These are phyloP conservation scores for Amblyopsis hoosieri DNA, from an alignment of 2,797 vertebrate species.

Conservation along the genomic window DNA sequence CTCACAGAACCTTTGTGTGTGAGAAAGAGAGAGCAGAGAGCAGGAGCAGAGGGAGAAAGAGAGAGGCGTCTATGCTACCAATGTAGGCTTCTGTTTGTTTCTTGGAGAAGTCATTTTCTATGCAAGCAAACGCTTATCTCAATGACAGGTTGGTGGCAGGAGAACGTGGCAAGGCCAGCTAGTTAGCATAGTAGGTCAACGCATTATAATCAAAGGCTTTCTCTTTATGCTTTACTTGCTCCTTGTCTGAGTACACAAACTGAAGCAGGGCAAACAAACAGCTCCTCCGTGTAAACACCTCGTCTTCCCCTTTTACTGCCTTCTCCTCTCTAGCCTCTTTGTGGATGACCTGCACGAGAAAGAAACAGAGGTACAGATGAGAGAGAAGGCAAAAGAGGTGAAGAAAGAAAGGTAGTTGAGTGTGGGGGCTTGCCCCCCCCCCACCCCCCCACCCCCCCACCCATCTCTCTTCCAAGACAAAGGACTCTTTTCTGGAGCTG, in stretches of 20 bases:
- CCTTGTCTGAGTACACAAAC: neutral
- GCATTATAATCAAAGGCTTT: too few relatives aligned
- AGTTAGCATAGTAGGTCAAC: neutral
- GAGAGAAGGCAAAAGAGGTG: constrained; percentile 22
- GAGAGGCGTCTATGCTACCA: constrained; percentile 1
- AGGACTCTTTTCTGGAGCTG: constrained; percentile 33
- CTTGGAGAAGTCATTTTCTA: constrained; percentile 33
- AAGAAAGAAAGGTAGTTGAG: constrained; percentile 28
- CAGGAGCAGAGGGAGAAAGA: neutral
- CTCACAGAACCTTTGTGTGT: constrained; percentile 40
- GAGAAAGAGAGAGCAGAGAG: constrained; percentile 7
- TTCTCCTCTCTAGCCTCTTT: constrained; percentile 13
- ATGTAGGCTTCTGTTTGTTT: constrained; percentile 2
- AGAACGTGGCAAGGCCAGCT: neutral
- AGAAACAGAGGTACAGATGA: constrained; percentile 13
- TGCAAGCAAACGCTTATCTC: constrained; percentile 28
- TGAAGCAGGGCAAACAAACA: neutral
- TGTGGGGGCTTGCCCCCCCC: constrained; percentile 28
- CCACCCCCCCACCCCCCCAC: constrained; percentile 15
- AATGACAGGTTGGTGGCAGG: constrained; percentile 9
- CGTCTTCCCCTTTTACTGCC: constrained; percentile 5
- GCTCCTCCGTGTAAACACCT: neutral
- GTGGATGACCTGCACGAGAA: constrained; percentile 20
- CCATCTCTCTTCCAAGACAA: constrained; percentile 30
- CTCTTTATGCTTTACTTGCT: neutral